phyloP scores from a whole-genome alignment of 2,113 vertebrate species.

The Aramus guarauna region DNA sequence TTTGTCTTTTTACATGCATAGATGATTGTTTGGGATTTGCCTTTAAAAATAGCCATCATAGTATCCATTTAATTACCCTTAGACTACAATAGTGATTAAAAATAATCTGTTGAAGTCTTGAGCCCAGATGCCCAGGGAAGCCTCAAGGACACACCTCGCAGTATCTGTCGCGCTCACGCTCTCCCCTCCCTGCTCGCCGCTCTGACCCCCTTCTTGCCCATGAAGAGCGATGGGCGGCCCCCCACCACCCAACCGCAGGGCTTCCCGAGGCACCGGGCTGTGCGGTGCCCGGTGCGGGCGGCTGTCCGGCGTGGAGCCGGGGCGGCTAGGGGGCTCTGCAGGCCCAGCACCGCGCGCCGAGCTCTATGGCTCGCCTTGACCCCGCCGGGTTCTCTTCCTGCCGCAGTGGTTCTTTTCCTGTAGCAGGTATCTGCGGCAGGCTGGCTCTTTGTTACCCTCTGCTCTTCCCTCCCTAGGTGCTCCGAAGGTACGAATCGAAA shows the following conservation, averaged over 20 bases:
- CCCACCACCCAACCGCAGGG: no score
- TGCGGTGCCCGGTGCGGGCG: no score
- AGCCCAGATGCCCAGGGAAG: background rate
- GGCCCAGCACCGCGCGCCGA: background rate
- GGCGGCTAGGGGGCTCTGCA: slow-evolving; percentile 46
- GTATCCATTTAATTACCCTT: background rate
- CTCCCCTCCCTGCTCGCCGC: fast-evolving
- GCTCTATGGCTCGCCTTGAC: slow-evolving; percentile 61
- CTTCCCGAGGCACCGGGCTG: background rate
- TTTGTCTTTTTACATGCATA: background rate
- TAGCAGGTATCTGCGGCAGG: slow-evolving; percentile 35
- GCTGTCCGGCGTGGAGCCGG: background rate
- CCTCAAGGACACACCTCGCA: background rate
- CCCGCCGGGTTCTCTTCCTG: slow-evolving; percentile 59
- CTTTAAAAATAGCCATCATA: background rate
- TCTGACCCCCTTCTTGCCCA: no score
- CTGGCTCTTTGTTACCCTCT: slow-evolving; percentile 54
- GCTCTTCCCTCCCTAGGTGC: background rate
- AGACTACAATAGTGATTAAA: background rate
- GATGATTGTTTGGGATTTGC: background rate
- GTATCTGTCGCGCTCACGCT: fast-evolving
- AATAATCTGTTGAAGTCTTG: fast-evolving
- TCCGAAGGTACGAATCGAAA: background rate
- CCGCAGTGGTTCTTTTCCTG: slow-evolving; percentile 48
- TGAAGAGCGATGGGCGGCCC: fast-evolving